Conservation (phyloP, 2,113 vertebrate genomes). For the Hyperopisus bebe region DNA sequence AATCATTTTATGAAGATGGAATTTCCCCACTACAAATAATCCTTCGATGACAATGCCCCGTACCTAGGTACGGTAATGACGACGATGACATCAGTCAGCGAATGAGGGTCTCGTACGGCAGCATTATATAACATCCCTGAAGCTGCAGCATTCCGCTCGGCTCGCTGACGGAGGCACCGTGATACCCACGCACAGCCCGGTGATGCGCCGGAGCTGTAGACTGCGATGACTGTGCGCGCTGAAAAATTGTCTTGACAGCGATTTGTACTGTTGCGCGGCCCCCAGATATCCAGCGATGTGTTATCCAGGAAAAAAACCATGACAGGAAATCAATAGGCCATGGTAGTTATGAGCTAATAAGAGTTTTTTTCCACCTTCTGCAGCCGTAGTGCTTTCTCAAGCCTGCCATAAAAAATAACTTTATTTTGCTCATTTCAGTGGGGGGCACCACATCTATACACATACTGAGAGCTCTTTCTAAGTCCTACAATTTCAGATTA, state of each 20-base stretch:
- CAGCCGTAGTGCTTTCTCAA: conserved; percentile 37
- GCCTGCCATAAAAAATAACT: conserved; percentile 64
- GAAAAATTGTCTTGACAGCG: conserved; percentile 56
- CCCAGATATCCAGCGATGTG: conserved; percentile 66
- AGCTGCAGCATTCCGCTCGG: neutral
- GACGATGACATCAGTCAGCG: neutral
- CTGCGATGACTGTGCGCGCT: neutral
- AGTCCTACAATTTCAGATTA: neutral
- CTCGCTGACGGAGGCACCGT: neutral
- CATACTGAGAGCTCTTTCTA: neutral
- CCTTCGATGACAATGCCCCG: neutral
- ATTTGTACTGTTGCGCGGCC: conserved; percentile 59
- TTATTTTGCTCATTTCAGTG: conserved; percentile 54
- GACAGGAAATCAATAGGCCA: conserved; percentile 79
- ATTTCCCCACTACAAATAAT: neutral
- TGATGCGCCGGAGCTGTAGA: neutral
- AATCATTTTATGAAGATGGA: neutral
- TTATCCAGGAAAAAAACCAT: conserved; percentile 62
- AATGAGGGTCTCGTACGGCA: neutral
- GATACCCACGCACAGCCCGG: neutral
- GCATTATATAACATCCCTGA: neutral
- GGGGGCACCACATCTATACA: neutral
- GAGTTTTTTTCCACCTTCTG: conserved; percentile 29
- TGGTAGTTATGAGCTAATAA: conserved; percentile 73
- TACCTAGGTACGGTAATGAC: neutral